Evolutionary conservation across 2,888 invertebrate genomes (phyloP).

Genomic region (Allophyes oxyacanthae): DNA sequence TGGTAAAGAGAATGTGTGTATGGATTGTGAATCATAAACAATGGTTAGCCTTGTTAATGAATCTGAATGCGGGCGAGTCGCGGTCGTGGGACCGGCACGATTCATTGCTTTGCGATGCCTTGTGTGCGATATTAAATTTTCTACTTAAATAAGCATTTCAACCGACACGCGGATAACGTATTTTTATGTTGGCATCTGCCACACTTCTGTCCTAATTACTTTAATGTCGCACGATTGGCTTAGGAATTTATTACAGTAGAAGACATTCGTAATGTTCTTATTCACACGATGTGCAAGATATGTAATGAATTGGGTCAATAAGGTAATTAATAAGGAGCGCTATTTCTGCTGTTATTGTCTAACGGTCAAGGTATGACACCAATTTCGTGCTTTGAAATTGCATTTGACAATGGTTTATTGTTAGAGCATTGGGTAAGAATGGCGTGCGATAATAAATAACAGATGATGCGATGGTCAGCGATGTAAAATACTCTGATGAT

Average conservation of each 20-base stretch:
- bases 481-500: slow-evolving; percentile 68
- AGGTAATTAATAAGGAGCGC: slow-evolving; percentile 41
- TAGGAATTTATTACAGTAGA: slow-evolving; percentile 34
- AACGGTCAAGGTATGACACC: slow-evolving; percentile 39
- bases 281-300: slow-evolving; percentile 42
- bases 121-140: slow-evolving; percentile 57
- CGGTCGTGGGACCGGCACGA: slow-evolving; percentile 72
- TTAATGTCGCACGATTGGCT: slow-evolving; percentile 38
- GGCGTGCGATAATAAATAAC: slow-evolving; percentile 54
- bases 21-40: slow-evolving; percentile 73
- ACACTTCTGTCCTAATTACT: slow-evolving; percentile 27
- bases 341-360: slow-evolving; percentile 48
- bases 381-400: slow-evolving; percentile 46
- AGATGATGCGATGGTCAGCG: slow-evolving; percentile 65
- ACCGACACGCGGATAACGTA: slow-evolving; percentile 2
- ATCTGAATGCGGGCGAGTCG: slow-evolving; percentile 67
- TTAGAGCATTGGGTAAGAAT: slow-evolving; percentile 38
- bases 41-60: slow-evolving; percentile 85
- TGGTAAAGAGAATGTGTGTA: slow-evolving; percentile 60
- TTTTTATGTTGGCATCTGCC: slow-evolving; percentile 7
- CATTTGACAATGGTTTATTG: slow-evolving; percentile 53
- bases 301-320: slow-evolving; percentile 48
- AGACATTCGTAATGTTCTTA: slow-evolving; percentile 32
- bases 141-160: slow-evolving; percentile 44
- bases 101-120: slow-evolving; percentile 60